Conservation (phyloP, 2,797 vertebrate species). For the Coregonus sp. region DNA sequence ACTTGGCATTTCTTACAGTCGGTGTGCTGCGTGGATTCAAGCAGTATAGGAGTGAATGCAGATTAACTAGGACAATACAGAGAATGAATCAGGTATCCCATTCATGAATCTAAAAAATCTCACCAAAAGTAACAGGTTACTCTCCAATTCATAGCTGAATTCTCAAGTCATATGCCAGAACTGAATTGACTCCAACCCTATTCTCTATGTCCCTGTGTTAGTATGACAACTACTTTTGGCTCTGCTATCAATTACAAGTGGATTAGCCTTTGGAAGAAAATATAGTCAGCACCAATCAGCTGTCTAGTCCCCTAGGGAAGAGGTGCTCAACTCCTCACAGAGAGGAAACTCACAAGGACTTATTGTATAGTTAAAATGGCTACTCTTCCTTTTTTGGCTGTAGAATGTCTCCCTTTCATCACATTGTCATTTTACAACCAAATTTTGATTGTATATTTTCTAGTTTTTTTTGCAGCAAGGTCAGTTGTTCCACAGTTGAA, state of each 20-base stretch:
- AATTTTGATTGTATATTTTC: not conserved
- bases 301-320: too few relatives aligned
- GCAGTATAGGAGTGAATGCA: not conserved
- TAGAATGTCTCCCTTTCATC: not conserved
- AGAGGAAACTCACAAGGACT: not conserved
- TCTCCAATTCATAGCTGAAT: too few relatives aligned
- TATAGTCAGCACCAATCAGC: not conserved
- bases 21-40: constrained; percentile 19
- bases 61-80: too few relatives aligned
- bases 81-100: too few relatives aligned
- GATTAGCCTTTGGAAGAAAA: too few relatives aligned
- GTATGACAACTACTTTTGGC: too few relatives aligned
- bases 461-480: not conserved
- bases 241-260: too few relatives aligned
- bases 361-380: not conserved
- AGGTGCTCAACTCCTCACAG: not conserved
- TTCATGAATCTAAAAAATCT: too few relatives aligned
- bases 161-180: too few relatives aligned
- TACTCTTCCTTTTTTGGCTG: not conserved
- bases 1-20: not conserved
- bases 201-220: too few relatives aligned
- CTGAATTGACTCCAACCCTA: too few relatives aligned
- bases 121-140: too few relatives aligned
- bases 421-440: not conserved
- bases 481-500: not conserved